Conservation (phyloP, 2,888 invertebrate genomes). For the Digitonthophagus gazella region DNA sequence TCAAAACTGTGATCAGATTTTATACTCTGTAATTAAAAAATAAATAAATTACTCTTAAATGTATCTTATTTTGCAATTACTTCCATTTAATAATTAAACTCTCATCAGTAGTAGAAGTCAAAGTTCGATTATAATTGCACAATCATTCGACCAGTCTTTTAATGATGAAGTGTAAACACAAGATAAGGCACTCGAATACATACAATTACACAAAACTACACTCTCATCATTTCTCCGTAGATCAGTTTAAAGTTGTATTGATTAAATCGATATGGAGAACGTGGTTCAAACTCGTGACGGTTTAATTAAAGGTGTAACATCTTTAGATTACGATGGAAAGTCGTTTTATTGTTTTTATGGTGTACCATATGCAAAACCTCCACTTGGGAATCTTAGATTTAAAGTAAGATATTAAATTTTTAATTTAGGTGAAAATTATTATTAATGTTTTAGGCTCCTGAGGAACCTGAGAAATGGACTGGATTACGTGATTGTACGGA, state of each 20-base stretch:
- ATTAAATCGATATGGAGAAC: not conserved
- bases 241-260: not conserved
- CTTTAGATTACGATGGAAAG: conserved; percentile 1
- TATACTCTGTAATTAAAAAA: not conserved
- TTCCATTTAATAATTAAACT: not conserved
- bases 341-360: conserved; percentile 7
- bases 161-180: not conserved
- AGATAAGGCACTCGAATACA: not conserved
- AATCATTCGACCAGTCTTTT: not conserved
- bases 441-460: conserved; percentile 45
- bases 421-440: not conserved
- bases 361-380: conserved; percentile 7
- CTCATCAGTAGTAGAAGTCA: not conserved
- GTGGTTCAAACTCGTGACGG: not conserved
- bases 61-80: not conserved
- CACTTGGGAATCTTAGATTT: not conserved
- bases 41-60: not conserved
- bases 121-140: not conserved
- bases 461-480: conserved; percentile 49
- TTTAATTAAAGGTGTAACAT: not conserved
- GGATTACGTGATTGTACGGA: conserved; percentile 48
- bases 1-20: not conserved
- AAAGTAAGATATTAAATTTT: not conserved
- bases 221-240: not conserved
- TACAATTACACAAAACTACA: not conserved